Percentiles rank a stretch among this genome's conserved stretches.
phyloP scores from a whole-genome alignment of 2,113 vertebrate species.

The Tragelaphus buxtoni region DNA sequence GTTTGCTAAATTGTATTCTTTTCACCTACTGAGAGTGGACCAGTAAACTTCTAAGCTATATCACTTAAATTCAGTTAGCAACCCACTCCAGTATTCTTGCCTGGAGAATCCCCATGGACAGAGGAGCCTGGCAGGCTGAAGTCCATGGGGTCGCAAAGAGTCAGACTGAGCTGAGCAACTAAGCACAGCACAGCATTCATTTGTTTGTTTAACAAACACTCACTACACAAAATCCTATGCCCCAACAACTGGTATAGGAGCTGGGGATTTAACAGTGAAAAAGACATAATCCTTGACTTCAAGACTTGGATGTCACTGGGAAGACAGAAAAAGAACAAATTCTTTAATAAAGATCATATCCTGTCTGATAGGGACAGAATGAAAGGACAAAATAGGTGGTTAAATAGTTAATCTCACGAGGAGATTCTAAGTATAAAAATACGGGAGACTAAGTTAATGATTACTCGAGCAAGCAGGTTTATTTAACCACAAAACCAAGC shows the following conservation, averaged over 20 bases:
- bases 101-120: neutral
- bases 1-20: neutral
- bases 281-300: neutral
- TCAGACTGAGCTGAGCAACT: neutral
- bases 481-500: neutral
- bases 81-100: neutral
- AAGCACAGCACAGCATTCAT: neutral
- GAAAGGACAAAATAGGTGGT: neutral
- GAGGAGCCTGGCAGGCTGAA: neutral
- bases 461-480: neutral
- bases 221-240: neutral
- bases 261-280: neutral
- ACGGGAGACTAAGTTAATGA: neutral
- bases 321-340: neutral
- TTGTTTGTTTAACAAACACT: neutral
- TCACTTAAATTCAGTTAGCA: neutral
- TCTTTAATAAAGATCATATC: neutral
- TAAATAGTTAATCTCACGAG: neutral
- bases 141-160: rapidly evolving
- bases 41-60: neutral
- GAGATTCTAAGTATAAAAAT: neutral
- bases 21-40: neutral
- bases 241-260: neutral
- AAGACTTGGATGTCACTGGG: neutral
- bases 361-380: neutral